Evolutionary conservation across 2,888 invertebrate species (phyloP), one percentile per base, ranked within the genome.

Genomic region (Yponomeuta cagnagella): DNA sequence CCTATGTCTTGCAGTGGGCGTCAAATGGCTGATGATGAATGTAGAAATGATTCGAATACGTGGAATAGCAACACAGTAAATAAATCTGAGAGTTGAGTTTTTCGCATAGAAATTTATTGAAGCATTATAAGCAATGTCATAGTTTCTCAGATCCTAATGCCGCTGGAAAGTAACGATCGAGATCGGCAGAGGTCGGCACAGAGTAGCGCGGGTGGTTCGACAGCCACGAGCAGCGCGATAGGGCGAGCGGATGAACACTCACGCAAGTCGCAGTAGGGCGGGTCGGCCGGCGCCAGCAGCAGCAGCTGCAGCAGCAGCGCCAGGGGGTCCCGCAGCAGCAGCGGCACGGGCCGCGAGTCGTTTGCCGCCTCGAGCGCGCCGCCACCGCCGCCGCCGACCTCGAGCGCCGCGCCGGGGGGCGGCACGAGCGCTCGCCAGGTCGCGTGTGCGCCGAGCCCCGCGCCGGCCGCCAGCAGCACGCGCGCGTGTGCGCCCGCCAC

Each of bases 251-350:
- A 9, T 1, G 23, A 8, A 31, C 73, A 93, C 94, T 93, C 83
- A 98, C 98, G 96, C 93, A 96, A 95, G 84, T 98, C 97, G 72
- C 89, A 72, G 63, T 87, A 82, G 4, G 89, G 89, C 70, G 98
- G 94, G 80, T 96, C 95, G 73, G 96, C 90, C 31, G 98, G 98
- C 74, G 98, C 94, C 74, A 97, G 93, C 76, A 98, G 93, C 76
- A 98, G 93, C 78, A 98, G 95, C 85, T 98, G 98, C 80, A 98
- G 93, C 66, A 99, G 93, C 76, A 98, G 92, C 73, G 98, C 96
- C 71, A 95, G 94, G 5, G 97, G 97, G 93, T 99, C 98, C 71
- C 95, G 93, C 77, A 98, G 93, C 77, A 99, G 93, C 79, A 98
- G 93, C 76, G 98, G 98, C 80, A 98, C 90, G 70, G 85, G 83